Conservation (phyloP, 2,888 invertebrate species). For the Deroplatys truncata region DNA sequence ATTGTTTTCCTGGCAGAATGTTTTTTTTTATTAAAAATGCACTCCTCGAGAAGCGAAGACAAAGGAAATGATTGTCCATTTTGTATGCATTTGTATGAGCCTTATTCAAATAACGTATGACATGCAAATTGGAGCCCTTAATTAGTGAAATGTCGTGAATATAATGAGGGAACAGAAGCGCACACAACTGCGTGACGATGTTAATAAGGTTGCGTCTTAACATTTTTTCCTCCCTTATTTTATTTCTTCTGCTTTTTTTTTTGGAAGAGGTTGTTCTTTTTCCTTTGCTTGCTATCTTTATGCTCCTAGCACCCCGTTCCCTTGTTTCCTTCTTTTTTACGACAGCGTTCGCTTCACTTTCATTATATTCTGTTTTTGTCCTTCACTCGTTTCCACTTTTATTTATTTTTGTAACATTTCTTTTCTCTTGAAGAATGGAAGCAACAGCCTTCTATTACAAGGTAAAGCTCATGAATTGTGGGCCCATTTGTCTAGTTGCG, state of each 20-base stretch:
- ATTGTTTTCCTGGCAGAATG: too few species aligned
- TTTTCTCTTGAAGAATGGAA: not conserved
- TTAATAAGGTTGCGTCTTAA: not conserved
- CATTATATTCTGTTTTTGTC: not conserved
- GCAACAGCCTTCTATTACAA: not conserved
- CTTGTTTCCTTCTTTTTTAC: not conserved
- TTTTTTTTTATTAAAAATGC: too few species aligned
- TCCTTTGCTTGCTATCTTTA: not conserved
- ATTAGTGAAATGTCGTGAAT: not conserved
- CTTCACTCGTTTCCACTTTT: not conserved
- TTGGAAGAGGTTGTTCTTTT: too few species aligned
- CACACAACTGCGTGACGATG: not conserved
- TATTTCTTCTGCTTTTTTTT: not conserved
- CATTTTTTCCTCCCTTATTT: not conserved
- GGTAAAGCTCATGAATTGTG: not conserved
- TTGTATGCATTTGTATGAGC: not conserved
- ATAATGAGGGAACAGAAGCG: not conserved
- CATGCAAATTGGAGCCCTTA: not conserved
- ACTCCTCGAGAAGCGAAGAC: not conserved
- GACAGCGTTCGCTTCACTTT: not conserved
- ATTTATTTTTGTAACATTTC: not conserved
- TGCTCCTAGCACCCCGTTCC: not conserved
- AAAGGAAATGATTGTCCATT: not conserved
- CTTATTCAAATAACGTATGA: not conserved
- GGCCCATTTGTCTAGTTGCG: constrained; percentile 7